A percentile compares a stretch with the other conserved stretches of the same genome.
Evolutionary conservation across 2,888 invertebrate species (phyloP).

Genomic region (Lumbricus terrestris): DNA sequence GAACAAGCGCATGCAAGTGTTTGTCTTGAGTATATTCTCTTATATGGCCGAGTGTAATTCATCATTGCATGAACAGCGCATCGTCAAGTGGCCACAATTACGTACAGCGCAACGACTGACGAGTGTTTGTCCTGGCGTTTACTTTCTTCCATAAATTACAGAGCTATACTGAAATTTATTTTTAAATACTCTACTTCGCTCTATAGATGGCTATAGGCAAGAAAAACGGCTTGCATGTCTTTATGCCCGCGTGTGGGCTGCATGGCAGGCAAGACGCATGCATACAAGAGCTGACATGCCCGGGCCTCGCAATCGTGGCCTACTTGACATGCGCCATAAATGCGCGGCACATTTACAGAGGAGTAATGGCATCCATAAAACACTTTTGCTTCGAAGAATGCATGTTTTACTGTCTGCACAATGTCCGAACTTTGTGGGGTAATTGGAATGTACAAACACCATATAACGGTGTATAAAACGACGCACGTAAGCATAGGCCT

Average conservation of each 20-base stretch:
- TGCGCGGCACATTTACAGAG: background rate
- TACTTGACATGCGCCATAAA: constrained; percentile 3
- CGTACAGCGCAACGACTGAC: background rate
- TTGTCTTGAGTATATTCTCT: background rate
- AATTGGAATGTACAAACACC: background rate
- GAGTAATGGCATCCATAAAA: background rate
- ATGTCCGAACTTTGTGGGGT: background rate
- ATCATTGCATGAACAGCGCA: background rate
- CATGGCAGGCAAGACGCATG: background rate
- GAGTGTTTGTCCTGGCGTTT: background rate
- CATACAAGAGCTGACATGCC: background rate
- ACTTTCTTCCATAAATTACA: background rate
- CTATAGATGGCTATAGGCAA: background rate
- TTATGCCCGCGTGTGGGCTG: background rate
- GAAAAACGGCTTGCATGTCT: background rate
- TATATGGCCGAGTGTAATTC: too few species aligned
- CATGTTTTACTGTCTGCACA: background rate
- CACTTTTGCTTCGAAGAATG: background rate
- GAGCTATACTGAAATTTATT: background rate
- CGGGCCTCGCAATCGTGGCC: background rate
- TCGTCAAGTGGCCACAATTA: background rate
- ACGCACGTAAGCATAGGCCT: too few species aligned
- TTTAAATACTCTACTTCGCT: background rate
- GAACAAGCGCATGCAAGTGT: background rate
- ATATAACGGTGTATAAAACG: background rate